These are phyloP conservation scores for Anoplius nigerrimus DNA, from an alignment of 2,888 invertebrate genomes.

Conservation along the genomic window DNA sequence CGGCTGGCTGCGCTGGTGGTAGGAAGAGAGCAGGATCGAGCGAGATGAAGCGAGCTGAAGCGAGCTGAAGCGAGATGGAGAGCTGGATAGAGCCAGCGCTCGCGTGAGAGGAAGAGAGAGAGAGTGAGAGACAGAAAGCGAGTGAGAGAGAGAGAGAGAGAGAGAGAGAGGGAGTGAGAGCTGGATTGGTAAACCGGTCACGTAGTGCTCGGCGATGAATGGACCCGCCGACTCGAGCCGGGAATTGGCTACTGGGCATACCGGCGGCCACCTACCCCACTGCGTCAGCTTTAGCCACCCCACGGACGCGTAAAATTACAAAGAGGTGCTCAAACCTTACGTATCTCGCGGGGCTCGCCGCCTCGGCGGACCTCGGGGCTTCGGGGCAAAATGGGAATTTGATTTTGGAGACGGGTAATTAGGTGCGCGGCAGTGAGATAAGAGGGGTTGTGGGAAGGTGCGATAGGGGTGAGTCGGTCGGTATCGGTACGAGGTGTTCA, in stretches of 20 bases:
- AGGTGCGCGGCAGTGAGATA: too few species aligned
- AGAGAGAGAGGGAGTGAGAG: slow-evolving; percentile 50
- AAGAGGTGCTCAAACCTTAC: slow-evolving; percentile 64
- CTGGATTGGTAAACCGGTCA: slow-evolving; percentile 74
- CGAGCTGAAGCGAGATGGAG: neutral
- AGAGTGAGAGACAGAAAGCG: slow-evolving; percentile 33
- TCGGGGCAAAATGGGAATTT: too few species aligned
- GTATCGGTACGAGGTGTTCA: too few species aligned
- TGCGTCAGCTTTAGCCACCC: slow-evolving; percentile 70
- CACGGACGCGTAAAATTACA: slow-evolving; percentile 63
- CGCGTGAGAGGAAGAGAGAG: slow-evolving; percentile 35
- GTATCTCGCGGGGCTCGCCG: slow-evolving; percentile 25
- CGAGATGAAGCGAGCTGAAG: slow-evolving; percentile 12
- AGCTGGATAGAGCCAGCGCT: slow-evolving; percentile 21
- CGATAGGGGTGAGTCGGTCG: too few species aligned
- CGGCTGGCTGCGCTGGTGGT: neutral
- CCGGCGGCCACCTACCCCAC: slow-evolving; percentile 72
- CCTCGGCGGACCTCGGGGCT: too few species aligned
- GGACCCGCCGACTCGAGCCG: slow-evolving; percentile 74
- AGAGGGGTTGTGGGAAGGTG: too few species aligned
- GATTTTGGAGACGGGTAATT: too few species aligned
- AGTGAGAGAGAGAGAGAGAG: slow-evolving; percentile 23
- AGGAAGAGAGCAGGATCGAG: slow-evolving; percentile 19
- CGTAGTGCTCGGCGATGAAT: slow-evolving; percentile 75
- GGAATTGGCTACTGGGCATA: slow-evolving; percentile 75